Evolutionary conservation across 1,140 invertebrate genomes (phyloP).

Genomic region (Drosophila cardini): DNA sequence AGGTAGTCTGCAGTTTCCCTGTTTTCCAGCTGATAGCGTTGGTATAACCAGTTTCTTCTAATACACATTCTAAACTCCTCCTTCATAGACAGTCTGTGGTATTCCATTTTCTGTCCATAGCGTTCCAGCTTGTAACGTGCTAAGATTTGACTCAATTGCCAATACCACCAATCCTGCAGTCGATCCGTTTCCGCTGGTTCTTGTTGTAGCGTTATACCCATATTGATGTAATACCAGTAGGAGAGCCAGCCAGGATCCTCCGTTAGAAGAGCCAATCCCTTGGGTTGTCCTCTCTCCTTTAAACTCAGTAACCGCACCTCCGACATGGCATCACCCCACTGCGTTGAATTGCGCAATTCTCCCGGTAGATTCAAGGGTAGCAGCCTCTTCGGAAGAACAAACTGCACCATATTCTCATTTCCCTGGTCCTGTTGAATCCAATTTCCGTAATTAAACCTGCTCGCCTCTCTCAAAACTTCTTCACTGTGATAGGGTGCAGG

Average conservation of each 20-base stretch:
- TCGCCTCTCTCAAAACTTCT: conserved; percentile 87
- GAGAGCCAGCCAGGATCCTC: conserved; percentile 52
- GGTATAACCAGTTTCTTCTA: conserved; percentile 15
- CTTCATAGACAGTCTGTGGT: conserved; percentile 10
- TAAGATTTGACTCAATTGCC: conserved; percentile 46
- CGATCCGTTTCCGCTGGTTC: background rate
- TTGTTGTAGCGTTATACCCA: conserved; percentile 37
- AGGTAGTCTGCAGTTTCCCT: background rate
- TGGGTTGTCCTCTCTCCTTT: background rate
- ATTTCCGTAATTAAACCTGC: conserved; percentile 50
- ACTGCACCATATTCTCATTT: conserved; percentile 1
- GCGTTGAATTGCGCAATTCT: conserved; percentile 12
- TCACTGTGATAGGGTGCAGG: conserved; percentile 88
- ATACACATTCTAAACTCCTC: background rate
- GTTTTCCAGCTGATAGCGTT: conserved; percentile 15
- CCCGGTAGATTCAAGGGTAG: conserved; percentile 19
- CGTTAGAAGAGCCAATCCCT: conserved; percentile 19
- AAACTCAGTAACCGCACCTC: conserved; percentile 48
- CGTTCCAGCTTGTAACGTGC: conserved; percentile 60
- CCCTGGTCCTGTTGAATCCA: conserved; percentile 15
- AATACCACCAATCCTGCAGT: conserved; percentile 57
- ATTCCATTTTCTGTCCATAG: conserved; percentile 36
- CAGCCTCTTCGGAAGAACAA: conserved; percentile 27
- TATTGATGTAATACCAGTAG: conserved; percentile 65
- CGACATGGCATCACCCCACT: conserved; percentile 56